phyloP scores from a whole-genome alignment of 2,888 invertebrate species.

The Caenorhabditis japonica region DNA sequence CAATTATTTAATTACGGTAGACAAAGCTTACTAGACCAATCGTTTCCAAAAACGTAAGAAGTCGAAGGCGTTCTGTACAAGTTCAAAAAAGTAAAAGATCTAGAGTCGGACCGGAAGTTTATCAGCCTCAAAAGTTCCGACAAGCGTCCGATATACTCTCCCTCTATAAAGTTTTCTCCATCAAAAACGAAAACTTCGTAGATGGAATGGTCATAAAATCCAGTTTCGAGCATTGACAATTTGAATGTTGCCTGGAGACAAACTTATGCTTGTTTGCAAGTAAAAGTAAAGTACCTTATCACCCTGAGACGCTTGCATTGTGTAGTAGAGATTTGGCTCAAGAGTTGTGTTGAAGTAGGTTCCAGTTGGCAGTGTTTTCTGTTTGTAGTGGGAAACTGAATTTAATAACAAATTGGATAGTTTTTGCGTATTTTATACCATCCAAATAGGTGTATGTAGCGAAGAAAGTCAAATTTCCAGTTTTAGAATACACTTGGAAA shows the following conservation, averaged over 20 bases:
- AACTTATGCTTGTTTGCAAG: no score
- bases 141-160: slow-evolving; percentile 18
- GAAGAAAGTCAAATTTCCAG: no score
- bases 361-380: slow-evolving; percentile 25
- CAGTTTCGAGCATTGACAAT: slow-evolving; percentile 12
- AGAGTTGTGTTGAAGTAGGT: slow-evolving; percentile 22
- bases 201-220: slow-evolving; percentile 11
- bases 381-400: slow-evolving; percentile 11
- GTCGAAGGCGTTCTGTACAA: slow-evolving; percentile 17
- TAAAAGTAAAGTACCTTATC: slow-evolving; percentile 17
- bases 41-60: slow-evolving; percentile 24
- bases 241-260: slow-evolving; percentile 18
- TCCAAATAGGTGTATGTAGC: no score
- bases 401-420: no score
- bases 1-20: neutral
- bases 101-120: neutral
- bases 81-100: slow-evolving; percentile 23
- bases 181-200: slow-evolving; percentile 22
- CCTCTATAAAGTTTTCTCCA: slow-evolving; percentile 14
- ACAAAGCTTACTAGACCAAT: slow-evolving; percentile 13
- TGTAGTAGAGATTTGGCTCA: slow-evolving; percentile 16
- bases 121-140: neutral
- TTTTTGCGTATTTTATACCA: no score
- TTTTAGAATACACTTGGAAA: no score
- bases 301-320: slow-evolving; percentile 7